These are phyloP conservation scores for Spilogale gracilis DNA, from an alignment of 2,113 vertebrate genomes.

Conservation along the genomic window DNA sequence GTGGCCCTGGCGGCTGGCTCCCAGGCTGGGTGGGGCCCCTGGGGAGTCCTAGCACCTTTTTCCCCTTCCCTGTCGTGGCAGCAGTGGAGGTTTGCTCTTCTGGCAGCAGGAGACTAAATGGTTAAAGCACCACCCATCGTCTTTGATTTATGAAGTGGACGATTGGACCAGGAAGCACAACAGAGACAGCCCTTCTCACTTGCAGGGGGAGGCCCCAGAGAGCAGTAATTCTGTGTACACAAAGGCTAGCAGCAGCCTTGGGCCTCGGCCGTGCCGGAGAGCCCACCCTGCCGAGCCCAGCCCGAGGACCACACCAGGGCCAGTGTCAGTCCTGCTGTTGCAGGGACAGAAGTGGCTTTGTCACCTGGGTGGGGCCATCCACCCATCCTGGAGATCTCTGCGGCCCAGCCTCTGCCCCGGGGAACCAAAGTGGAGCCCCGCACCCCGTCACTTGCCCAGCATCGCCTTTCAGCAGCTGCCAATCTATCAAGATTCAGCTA, in stretches of 20 bases:
- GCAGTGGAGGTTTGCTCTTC: neutral
- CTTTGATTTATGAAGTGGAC: slow-evolving; percentile 92
- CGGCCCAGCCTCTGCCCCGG: slow-evolving; percentile 84
- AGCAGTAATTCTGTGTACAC: slow-evolving; percentile 91
- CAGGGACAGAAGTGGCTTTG: slow-evolving; percentile 87
- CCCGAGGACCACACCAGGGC: slow-evolving; percentile 91
- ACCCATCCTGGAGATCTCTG: slow-evolving; percentile 86
- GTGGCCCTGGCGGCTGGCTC: accelerated
- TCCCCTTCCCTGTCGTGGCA: neutral
- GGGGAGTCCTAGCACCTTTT: neutral
- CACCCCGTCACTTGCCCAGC: slow-evolving; percentile 88
- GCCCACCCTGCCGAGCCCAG: slow-evolving; percentile 86
- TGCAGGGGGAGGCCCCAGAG: slow-evolving; percentile 86
- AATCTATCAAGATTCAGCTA: slow-evolving; percentile 98
- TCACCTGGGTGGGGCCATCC: slow-evolving; percentile 86
- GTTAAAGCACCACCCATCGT: slow-evolving; percentile 40
- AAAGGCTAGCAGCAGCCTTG: slow-evolving; percentile 88
- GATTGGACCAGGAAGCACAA: slow-evolving; percentile 90
- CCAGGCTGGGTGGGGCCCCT: too few relatives aligned
- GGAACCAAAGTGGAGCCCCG: slow-evolving; percentile 86
- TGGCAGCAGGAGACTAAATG: neutral
- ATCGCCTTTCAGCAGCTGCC: slow-evolving; percentile 96
- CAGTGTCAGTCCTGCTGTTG: slow-evolving; percentile 83
- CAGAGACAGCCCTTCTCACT: slow-evolving; percentile 90
- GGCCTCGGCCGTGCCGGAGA: slow-evolving; percentile 91